Evolutionary conservation across 2,113 vertebrate genomes (phyloP).

Genomic region (Pycnonotus jocosus): DNA sequence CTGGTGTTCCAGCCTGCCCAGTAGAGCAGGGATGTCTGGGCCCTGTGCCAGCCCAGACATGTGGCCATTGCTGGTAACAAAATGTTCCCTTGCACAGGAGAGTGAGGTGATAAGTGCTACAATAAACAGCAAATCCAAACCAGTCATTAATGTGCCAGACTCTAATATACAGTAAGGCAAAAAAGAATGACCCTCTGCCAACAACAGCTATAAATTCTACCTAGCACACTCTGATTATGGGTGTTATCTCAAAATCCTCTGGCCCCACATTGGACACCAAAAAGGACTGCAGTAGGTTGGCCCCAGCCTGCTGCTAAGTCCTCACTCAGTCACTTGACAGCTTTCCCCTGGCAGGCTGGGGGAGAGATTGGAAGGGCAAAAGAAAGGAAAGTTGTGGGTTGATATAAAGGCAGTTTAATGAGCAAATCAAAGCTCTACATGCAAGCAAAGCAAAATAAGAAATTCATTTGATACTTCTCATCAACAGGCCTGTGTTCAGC

Average conservation of each 20-base stretch:
- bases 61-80: neutral
- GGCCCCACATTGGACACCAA: accelerated
- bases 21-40: neutral
- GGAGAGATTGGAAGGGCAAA: neutral
- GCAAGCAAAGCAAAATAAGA: neutral
- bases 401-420: neutral
- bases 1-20: neutral
- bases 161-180: neutral
- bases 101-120: neutral
- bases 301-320: neutral
- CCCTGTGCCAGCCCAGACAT: neutral
- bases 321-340: accelerated
- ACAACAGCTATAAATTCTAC: neutral
- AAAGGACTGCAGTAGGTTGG: neutral
- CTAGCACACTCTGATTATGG: neutral
- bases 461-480: neutral
- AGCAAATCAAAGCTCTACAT: neutral
- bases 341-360: neutral
- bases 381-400: neutral
- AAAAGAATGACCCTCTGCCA: neutral
- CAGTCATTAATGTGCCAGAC: too few relatives aligned
- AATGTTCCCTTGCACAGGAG: neutral
- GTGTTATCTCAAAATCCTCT: neutral
- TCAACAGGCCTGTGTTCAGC: neutral
- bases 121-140: neutral